These are phyloP conservation scores for Diabrotica undecimpunctata DNA, from an alignment of 1,140 invertebrate species.

Conservation along the genomic window DNA sequence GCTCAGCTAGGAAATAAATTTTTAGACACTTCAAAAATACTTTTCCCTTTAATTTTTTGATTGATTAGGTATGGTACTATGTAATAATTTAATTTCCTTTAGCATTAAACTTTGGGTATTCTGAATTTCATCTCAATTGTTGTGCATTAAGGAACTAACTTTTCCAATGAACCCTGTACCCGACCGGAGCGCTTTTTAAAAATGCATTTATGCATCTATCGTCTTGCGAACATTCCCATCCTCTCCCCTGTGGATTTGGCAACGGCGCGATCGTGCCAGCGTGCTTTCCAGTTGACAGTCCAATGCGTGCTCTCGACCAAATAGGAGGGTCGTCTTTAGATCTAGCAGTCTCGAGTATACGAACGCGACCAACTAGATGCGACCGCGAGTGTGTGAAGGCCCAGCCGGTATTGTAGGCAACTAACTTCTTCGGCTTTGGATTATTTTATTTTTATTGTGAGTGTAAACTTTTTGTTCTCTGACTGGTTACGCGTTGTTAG, in stretches of 20 bases:
- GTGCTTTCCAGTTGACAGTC: slow-evolving; percentile 1
- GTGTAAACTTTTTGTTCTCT: background rate
- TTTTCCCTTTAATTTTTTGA: too few relatives aligned
- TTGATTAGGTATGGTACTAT: too few relatives aligned
- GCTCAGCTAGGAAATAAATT: too few relatives aligned
- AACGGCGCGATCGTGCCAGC: background rate
- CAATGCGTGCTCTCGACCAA: slow-evolving; percentile 7
- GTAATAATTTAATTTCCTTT: too few relatives aligned
- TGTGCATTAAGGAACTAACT: too few relatives aligned
- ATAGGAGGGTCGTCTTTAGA: background rate
- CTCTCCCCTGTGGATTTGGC: background rate
- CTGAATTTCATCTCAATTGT: too few relatives aligned
- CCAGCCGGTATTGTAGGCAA: background rate
- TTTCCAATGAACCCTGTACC: too few relatives aligned
- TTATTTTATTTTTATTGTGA: background rate
- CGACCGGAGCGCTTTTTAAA: too few relatives aligned
- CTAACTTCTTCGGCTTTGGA: background rate
- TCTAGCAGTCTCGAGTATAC: background rate
- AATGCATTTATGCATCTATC: too few relatives aligned
- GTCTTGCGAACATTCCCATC: too few relatives aligned
- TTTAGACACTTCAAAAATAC: too few relatives aligned
- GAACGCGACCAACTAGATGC: background rate
- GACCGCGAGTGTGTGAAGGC: background rate
- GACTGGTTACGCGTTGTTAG: slow-evolving; percentile 10
- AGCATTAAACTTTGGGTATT: too few relatives aligned